Percentiles rank a stretch among this genome's conserved stretches.
These are phyloP conservation scores for Scytalopus superciliaris DNA, from an alignment of 2,113 vertebrate species.

Conservation along the genomic window DNA sequence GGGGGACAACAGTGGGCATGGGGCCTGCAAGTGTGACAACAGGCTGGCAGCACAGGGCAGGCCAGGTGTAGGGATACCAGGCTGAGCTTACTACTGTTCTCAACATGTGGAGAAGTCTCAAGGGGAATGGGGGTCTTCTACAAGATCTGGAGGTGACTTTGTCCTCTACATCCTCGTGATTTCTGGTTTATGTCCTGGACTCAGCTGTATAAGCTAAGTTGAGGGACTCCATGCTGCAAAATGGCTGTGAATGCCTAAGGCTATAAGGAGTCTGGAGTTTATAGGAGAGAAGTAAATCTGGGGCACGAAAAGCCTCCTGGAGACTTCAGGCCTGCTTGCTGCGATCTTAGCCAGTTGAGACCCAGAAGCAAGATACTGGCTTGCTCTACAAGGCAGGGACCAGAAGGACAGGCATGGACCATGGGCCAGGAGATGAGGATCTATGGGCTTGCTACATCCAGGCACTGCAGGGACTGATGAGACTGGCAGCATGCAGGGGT, in stretches of 20 bases:
- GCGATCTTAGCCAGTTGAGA: neutral
- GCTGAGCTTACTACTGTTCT: neutral
- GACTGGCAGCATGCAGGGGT: neutral
- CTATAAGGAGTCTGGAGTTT: neutral
- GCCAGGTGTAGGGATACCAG: neutral
- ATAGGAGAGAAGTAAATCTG: neutral
- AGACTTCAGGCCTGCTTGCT: neutral
- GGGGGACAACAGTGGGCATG: no score
- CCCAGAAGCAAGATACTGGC: neutral
- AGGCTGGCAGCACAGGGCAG: neutral
- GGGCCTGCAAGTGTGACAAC: neutral
- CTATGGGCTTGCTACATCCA: neutral
- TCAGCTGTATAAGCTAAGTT: neutral
- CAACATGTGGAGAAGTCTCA: neutral
- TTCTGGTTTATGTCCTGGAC: neutral
- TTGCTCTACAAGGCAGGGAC: neutral
- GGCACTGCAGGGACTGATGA: neutral
- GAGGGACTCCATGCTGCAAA: neutral
- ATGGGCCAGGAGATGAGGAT: neutral
- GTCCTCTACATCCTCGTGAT: neutral
- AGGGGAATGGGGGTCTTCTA: neutral
- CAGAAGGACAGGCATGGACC: neutral
- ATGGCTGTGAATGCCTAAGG: neutral
- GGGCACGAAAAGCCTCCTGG: neutral
- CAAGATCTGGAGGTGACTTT: neutral